Evolutionary conservation across 2,888 invertebrate species (phyloP).

Genomic region (Antitype chi): DNA sequence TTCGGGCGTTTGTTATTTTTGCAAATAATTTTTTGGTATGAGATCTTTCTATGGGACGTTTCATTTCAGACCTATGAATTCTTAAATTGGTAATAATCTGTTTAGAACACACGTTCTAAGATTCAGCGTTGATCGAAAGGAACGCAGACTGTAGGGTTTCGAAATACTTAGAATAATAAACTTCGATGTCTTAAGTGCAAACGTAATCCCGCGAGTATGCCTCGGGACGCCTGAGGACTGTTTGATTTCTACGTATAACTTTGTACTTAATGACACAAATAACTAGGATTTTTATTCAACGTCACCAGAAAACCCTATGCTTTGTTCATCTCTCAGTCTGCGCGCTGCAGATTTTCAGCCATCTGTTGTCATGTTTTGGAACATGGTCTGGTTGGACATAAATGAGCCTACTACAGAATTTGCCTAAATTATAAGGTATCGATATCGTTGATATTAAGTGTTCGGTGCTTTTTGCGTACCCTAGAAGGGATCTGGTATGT

Average conservation of each 20-base stretch:
- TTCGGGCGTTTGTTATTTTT: background rate
- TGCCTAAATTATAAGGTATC: slow-evolving; percentile 20
- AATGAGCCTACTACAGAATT: background rate
- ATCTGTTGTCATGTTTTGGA: background rate
- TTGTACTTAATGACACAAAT: background rate
- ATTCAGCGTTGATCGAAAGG: background rate
- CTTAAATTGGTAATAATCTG: background rate
- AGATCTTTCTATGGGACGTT: background rate
- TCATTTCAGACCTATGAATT: background rate
- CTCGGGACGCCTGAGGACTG: background rate
- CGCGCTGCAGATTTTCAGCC: background rate
- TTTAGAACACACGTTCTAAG: background rate
- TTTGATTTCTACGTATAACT: background rate
- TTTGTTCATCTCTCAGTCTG: background rate
- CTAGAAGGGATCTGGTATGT: slow-evolving; percentile 19
- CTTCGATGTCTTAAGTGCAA: background rate
- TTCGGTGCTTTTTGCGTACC: slow-evolving; percentile 25
- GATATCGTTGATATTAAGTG: slow-evolving; percentile 6
- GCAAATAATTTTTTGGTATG: background rate
- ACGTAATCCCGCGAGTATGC: too few relatives aligned
- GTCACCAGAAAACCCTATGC: background rate
- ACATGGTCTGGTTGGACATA: background rate
- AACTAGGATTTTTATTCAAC: background rate
- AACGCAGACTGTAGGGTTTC: background rate
- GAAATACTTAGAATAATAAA: background rate